Base-by-base conservation (phyloP, 2,888 invertebrate genomes). In the Watsonalla cultraria region DNA sequence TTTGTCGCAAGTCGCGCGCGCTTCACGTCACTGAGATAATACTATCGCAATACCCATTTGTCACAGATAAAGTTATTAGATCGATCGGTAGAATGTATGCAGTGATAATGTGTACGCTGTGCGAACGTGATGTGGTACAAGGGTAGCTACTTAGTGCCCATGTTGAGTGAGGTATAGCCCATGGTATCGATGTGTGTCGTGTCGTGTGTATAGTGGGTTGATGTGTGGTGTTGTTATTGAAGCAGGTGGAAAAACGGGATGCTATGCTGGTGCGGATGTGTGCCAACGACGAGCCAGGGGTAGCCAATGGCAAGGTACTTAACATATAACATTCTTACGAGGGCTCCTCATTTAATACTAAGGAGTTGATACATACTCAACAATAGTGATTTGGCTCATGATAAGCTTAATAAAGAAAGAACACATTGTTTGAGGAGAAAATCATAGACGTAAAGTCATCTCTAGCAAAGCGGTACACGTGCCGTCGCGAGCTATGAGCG, bases 231-330 rank as follows among this genome's bases (percentile, higher is more conserved):
- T 60, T 63, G 60, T 62, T 66, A 58, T 68, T 67, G 56, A 65
- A 69, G 65, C 66, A 70, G 67, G 70, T 58, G 51, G 59, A 58
- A n/a, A 51, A 51, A 55, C 57, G 65, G 57, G 53, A 68, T 77
- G 76, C 59, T 57, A 82, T 80, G 82, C 68, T 79, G 64, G 75
- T 76, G 15, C 75, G 79, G 56, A 82, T 80, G 77, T 81, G 80
- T 58, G 82, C 73, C 7, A 79, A 77, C 53, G 83, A 86, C 67
- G 84, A 83, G 48, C 62, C 70, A 47, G 46, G 72, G 57, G 72
- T 76, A 54, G 57, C 77, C 51, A 78, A 78, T 59, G 76, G 73
- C 65, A 84, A 84, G 86, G 86, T 86, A 79, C 24, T 24, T 24
- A 24, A 24, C 37, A 37, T 35, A 6, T 35, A 45, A 39, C 46